phyloP scores from a whole-genome alignment of 92 coral and sea anemone species.

The Isaurus tuberculatus region DNA sequence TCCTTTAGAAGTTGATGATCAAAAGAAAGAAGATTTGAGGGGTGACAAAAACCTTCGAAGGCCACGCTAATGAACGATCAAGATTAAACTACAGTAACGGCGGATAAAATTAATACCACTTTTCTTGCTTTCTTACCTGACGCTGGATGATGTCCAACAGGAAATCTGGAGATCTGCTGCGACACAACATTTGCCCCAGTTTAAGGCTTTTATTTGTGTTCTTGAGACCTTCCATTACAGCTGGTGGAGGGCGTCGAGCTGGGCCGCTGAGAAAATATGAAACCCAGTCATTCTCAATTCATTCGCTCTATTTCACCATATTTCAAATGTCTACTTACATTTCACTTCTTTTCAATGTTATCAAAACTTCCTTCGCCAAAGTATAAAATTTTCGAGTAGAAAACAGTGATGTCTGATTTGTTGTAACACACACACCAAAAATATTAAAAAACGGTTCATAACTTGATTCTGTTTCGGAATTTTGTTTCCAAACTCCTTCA shows the following conservation, averaged over 20 bases:
- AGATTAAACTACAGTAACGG: no score
- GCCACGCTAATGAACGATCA: no score
- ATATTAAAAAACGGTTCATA: no score
- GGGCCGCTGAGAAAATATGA: slow-evolving; percentile 74
- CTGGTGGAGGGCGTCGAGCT: slow-evolving; percentile 93
- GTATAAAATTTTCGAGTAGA: background rate
- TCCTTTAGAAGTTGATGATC: no score
- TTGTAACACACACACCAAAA: background rate
- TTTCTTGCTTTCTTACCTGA: slow-evolving; percentile 66
- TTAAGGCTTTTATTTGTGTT: slow-evolving; percentile 76
- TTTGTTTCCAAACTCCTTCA: background rate
- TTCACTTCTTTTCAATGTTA: background rate
- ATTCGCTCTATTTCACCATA: background rate
- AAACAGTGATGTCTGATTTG: no score
- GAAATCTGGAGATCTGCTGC: slow-evolving; percentile 96
- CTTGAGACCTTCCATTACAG: slow-evolving; percentile 84
- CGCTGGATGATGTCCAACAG: slow-evolving; percentile 94
- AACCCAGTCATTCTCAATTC: background rate
- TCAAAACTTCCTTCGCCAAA: background rate
- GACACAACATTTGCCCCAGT: slow-evolving; percentile 92
- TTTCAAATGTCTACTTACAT: background rate
- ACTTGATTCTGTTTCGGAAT: no score
- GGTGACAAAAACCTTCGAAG: no score
- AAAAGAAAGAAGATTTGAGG: no score
- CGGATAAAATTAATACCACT: background rate